These are phyloP conservation scores for Hestina assimilis DNA, from an alignment of 1,140 invertebrate genomes.

Conservation along the genomic window DNA sequence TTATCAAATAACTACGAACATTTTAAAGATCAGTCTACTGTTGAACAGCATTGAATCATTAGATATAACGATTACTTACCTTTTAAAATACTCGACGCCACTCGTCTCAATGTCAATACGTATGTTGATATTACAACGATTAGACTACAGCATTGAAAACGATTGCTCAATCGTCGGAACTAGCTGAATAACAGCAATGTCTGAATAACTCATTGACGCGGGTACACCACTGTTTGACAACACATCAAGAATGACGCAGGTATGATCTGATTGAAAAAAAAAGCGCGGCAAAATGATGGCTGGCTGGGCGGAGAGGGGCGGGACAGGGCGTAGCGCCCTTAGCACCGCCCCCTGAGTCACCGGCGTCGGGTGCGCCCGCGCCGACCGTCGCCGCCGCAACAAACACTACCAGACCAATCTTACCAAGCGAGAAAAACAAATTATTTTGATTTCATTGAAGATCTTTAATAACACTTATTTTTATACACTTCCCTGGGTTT, in stretches of 20 bases:
- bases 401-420: conserved; percentile 14
- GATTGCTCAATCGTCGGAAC: conserved; percentile 11
- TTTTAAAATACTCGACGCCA: not conserved
- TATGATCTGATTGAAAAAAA: conserved; percentile 64
- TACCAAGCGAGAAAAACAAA: conserved; percentile 8
- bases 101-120: not conserved
- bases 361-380: conserved; percentile 40
- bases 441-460: conserved; percentile 1
- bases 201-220: conserved; percentile 48
- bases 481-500: not conserved
- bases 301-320: conserved; percentile 66
- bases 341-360: conserved; percentile 70
- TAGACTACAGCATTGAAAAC: not conserved
- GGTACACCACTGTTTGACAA: conserved; percentile 66
- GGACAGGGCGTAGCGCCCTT: conserved; percentile 71
- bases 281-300: conserved; percentile 69
- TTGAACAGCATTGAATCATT: no score
- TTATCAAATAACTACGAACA: no score
- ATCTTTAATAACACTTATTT: conserved; percentile 7
- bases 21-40: no score
- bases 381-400: conserved; percentile 28
- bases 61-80: no score
- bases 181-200: conserved; percentile 9
- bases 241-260: conserved; percentile 62
- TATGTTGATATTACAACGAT: not conserved